Conservation (phyloP, 2,797 vertebrate genomes). For the Acanthopagrus latus region DNA sequence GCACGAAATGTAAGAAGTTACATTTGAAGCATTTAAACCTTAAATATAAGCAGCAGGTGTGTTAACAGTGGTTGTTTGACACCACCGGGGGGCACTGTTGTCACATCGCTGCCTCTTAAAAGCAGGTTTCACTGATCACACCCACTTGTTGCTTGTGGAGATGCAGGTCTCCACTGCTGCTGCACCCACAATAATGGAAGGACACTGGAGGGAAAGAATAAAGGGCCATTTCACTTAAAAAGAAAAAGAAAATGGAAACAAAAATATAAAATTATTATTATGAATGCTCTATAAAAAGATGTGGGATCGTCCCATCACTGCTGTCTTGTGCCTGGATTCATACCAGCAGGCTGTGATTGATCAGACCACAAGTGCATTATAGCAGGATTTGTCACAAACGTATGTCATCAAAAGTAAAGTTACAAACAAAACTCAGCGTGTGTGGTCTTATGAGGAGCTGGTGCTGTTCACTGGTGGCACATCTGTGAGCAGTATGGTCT, state of each 20-base stretch:
- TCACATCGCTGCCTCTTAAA: constrained; percentile 29
- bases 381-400: not conserved
- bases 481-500: not conserved
- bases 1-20: not conserved
- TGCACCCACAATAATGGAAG: not conserved
- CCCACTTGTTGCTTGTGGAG: not conserved
- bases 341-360: not conserved
- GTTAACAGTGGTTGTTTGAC: not conserved
- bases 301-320: not conserved
- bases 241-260: not conserved
- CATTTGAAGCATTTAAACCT: not conserved
- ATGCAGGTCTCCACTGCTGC: constrained; percentile 18
- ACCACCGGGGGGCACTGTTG: constrained; percentile 80
- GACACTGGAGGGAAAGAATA: not conserved
- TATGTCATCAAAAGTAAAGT: not conserved
- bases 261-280: not conserved
- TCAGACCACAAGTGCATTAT: not conserved
- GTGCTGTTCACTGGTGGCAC: not conserved
- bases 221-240: not conserved
- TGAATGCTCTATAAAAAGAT: not conserved
- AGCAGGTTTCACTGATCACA: not conserved
- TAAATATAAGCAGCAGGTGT: not conserved
- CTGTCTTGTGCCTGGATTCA: not conserved
- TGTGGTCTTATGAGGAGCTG: not conserved
- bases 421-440: not conserved